Base-by-base conservation (phyloP, 1,140 invertebrate species). In the Zaprionus nigranus region DNA sequence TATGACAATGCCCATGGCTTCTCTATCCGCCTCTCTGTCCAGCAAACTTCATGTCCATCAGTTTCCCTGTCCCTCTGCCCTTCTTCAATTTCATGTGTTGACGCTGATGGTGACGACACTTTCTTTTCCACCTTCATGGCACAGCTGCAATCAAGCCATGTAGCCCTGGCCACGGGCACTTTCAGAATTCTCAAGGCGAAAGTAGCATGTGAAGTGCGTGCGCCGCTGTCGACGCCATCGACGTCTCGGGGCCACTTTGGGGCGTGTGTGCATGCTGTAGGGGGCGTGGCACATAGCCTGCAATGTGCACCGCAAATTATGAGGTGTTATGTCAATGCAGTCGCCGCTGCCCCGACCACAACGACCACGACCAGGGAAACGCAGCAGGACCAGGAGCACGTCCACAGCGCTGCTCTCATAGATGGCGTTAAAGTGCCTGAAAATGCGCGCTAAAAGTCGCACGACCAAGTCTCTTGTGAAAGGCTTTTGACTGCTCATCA, bases 121-220 rank as follows among this genome's bases (percentile, higher is more conserved):
- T 88, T 88, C 85, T 88, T 88, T 88, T 90, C 68, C 80, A 59
- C 53, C 75, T 53, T 60, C 69, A n/a, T 20, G 66, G 0, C 62
- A 51, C 43, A 40, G 58, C 62, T 54, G 62, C 63, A 38, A 62
- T 53, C 54, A 28, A 67, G 49, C 26, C 40, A 38, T 38, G 65
- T 4, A 30, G 12, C 17, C 24, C 3, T 17, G 72, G 57, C 53
- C 73, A 40, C 11, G 30, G 77, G 85, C 81, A 85, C 81, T 88
- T 88, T 90, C 17, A 81, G 81, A 90, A 88, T 88, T 88, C 85
- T 88, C 85, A 88, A 88, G 85, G 85, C 85, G 85, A 88, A 88
- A 88, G 84, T 88, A 22, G 66, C 62, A 64, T 75, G 63, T 38
- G 70, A 53, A 40, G 62, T 90, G 86, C 84, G 78, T 90, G 82